Evolutionary conservation across 2,888 invertebrate species (phyloP), one percentile per base, ranked within the genome.

Genomic region (Liposcelis brunnea): DNA sequence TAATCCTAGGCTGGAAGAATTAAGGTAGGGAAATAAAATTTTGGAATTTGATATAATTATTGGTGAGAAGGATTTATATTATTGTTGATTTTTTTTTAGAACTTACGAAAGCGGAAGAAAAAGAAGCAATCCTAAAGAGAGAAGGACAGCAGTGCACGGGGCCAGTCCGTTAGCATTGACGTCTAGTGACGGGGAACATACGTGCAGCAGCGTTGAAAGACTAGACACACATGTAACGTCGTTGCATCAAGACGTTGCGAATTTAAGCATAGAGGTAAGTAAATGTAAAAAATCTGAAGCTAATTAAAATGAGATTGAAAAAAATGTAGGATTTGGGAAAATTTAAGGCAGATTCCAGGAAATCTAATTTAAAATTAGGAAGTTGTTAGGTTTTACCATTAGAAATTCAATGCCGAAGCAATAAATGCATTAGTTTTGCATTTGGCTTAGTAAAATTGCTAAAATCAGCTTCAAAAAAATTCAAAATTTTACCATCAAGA

Each of bases 201-300:
- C 59, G 42, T 58, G 60, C 14, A 58, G 59, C 38, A 65, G 65
- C 6, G 75, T 81, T 11, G 87, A 86, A 55, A 69, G 80, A 53
- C 67, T 87, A 34, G 87, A 87, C 57, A 79, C 77, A 1, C 86
- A 86, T 61, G 81, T 87, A 42, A 76, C 80, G 11, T 78, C 78
- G 37, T 62, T 87, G 49, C 86, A 87, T 58, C 82, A 86, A 55
- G 86, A 89, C 60, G 85, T 89, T 15, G 84, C 84, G 1, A 78
- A 82, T 18, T 71, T 89, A 35, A 86, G 86, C 57, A 75, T 79
- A 62, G 87, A 84, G 72, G 83, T 76, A 61, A 63, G 60, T 51
- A 45, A 47, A 10, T 15, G 26, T 26, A 26, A 4, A 12, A 38
- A 51, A 50, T n/a, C n/a, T n/a, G n/a, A n/a, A 50, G 53, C 51